phyloP scores from a whole-genome alignment of 1,140 invertebrate species.

The Rhagoletis pomonella region DNA sequence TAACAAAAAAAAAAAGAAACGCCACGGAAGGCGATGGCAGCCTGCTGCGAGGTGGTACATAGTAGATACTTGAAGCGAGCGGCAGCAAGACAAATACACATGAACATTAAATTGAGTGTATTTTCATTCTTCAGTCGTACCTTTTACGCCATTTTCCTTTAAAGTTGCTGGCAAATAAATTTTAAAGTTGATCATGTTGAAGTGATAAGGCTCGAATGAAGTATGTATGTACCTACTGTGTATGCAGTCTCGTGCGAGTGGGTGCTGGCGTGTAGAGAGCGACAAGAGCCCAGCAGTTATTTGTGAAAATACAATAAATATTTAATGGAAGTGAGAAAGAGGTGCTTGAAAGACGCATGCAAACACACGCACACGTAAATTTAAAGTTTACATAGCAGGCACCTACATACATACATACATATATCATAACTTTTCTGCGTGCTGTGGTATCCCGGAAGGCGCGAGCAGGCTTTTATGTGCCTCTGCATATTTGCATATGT shows the following conservation, averaged over 20 bases:
- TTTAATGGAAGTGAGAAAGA: not conserved
- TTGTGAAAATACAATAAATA: not conserved
- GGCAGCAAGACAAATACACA: not conserved
- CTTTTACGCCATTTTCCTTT: not conserved
- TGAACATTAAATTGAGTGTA: conserved; percentile 14
- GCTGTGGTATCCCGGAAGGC: not conserved
- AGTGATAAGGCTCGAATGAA: not conserved
- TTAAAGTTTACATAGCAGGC: too few species aligned
- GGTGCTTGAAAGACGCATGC: too few species aligned
- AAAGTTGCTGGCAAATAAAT: not conserved
- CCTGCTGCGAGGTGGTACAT: not conserved
- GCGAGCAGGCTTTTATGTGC: not conserved
- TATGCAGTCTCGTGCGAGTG: not conserved
- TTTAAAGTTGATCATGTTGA: conserved; percentile 4
- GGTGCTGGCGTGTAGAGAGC: not conserved
- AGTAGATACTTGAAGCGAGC: not conserved
- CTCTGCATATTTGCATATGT: not conserved
- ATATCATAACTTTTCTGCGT: not conserved
- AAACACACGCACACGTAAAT: not conserved
- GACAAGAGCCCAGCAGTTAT: not conserved
- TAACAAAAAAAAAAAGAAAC: not conserved
- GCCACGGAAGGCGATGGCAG: not conserved
- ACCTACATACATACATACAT: not conserved
- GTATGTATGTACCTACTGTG: not conserved
- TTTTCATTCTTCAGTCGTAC: not conserved